Base-by-base conservation (phyloP, 2,888 invertebrate genomes). In the Rhagonycha fulva region DNA sequence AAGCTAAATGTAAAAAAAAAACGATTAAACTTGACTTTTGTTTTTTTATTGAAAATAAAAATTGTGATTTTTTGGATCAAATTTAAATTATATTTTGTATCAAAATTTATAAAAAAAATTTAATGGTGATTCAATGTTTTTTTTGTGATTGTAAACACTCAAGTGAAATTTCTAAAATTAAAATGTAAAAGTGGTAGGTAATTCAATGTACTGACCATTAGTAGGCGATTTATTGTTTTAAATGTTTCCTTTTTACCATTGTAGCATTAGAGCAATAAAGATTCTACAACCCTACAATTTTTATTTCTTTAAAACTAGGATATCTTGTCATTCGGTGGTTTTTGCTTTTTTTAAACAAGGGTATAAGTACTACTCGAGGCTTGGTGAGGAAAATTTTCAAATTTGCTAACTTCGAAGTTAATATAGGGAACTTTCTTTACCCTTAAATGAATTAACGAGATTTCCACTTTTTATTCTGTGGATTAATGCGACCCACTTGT, bases 271-370 rank as follows among this genome's bases (percentile, higher is more conserved):
- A 77, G 77, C 75, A 77, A 77, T 77, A 77, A 75, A 76, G 83
- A 84, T 72, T 84, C 85, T 26, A 91, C 91, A 0, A 89, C 89
- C 70, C 85, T 92, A 26, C 87, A 89, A 84, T 88, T 89, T 69
- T 19, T 2, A 19, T 19, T 19, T 19, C 2, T 19, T 86, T 89
- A 26, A 10, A 26, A 5, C 11, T 12, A 4, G 19, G 9, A 63
- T 23, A 4, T 32, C 14, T 7, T 67, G 60, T 69, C 32, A 12
- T n/a, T 7, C 2, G 0, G 47, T 47, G 11, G 32, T 32, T 32
- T 32, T 32, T 19, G 19, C 19, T 2, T 19, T 19, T 19, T 19
- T 19, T 19, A 19, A 19, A 19, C 19, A 1, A 19, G 19, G 19
- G 1, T 19, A 19, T 19, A 19, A 19, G 1, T 2, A 19, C 19